Evolutionary conservation across 2,113 vertebrate species (phyloP), one percentile per base, ranked within the genome.

Genomic region (Oreochromis tanganicae): DNA sequence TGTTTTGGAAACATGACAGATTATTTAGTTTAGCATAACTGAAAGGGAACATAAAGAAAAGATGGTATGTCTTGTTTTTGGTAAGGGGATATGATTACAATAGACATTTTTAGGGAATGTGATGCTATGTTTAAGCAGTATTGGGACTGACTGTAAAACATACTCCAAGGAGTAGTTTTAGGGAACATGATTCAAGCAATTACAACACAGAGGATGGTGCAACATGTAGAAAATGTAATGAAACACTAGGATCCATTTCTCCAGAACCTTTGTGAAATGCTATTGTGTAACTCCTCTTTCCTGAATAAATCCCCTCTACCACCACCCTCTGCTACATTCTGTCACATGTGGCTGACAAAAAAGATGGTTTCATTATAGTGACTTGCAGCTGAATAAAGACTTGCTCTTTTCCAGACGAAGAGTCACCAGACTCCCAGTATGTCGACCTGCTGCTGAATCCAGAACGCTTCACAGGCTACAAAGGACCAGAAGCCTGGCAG

Each of bases 381-480:
- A 55, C 50, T 27, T 5, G 2, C 2, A 34, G 82, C 68, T 41
- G 85, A 80, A 43, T 59, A 2, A 83, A 21, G 4, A 43, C 13
- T 66, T 80, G 34, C 4, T 79, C 32, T 52, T 73, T 0, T 82
- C 80, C 94, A 99, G 98, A 99, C 88, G 98, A 98, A 85, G 91
- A 96, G 61, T 98, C 97, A 43, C 98, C 98, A 4, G 96, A 98
- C 85, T 97, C 97, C 0, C 97, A 98, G 83, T 97, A 99, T 13
- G 98, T 99, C 7, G 98, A 99, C 92, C 97, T 99, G 85, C 94
- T 98, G 95, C 95, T 99, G 91, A 99, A 99, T 95, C 98, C 98
- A 0, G 98, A 99, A 86, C 97, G 98, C 7, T 99, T 97, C 95
- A 99, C 98, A 0, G 98, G 98, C 85, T 99, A 99, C 91, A 98